Base-by-base conservation (phyloP, 1,140 invertebrate genomes). In the Drosophila novamexicana region DNA sequence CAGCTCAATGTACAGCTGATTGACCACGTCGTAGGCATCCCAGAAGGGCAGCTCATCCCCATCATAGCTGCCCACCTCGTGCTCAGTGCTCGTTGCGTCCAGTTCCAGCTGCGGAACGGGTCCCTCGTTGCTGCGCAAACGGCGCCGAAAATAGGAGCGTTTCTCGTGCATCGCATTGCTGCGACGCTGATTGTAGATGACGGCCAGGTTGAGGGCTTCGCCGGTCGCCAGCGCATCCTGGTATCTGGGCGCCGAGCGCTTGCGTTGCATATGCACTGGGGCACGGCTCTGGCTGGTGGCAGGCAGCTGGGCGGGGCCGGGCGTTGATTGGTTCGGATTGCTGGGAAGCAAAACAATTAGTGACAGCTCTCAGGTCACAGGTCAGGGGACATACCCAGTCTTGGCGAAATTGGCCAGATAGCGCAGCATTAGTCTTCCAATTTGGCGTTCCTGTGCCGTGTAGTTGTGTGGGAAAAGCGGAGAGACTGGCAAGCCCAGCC, bases 11-110 rank as follows among this genome's bases (percentile, higher is more conserved):
- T 97, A 98, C 32, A 97, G 94, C 92, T 98, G 97, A 92, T 97
- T 97, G 82, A 97, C 96, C 59, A 96, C 95, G 91, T 98, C 97
- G 89, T 97, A 98, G 1, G 95, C 95, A 90, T 97, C 97, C 97
- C 97, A 98, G 79, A 96, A 97, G 6, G 96, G 96, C 61, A 93
- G 91, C 67, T 93, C 93, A 61, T 90, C 84, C 6, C 75, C 72
- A 10, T 78, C 77, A 32, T 92, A 91, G 75, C 66, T 77, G 42
- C 76, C 65, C 18, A 74, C 32, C 42, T 82, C 86, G 5, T 44
- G 53, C 36, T 82, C 81, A 39, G 49, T 79, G 49, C 67, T 29
- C 22, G 4, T 29, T 29, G 22, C 4, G 22, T 29, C 49, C 7
- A 69, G 7, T 2, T 67, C 79, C 62, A 72, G 62, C 40, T 79